phyloP scores from a whole-genome alignment of 2,113 vertebrate species.

The Nansenia antarctica region DNA sequence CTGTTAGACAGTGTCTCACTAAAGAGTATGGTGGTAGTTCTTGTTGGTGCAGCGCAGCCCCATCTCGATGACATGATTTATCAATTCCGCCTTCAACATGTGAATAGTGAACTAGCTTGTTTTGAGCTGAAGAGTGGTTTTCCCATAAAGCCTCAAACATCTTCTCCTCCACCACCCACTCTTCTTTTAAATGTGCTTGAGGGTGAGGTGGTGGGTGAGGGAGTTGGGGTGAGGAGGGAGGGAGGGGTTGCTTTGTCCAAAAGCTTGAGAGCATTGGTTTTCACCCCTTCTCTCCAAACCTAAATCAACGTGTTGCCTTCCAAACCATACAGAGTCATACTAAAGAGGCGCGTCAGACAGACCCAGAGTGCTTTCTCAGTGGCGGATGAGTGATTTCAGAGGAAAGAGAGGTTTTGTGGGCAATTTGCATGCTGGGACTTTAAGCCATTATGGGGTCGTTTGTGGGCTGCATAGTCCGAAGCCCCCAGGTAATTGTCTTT shows the following conservation, averaged over 20 bases:
- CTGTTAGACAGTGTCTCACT: too few relatives aligned
- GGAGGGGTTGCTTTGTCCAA: slow-evolving; percentile 6
- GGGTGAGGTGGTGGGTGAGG: slow-evolving; percentile 9
- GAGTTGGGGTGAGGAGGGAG: slow-evolving; percentile 13
- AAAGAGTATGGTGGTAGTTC: neutral
- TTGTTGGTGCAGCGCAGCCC: too few relatives aligned
- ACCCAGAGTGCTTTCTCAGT: slow-evolving; percentile 65
- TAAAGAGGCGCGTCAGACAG: slow-evolving; percentile 53
- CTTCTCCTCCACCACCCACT: slow-evolving; percentile 7
- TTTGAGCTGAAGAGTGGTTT: neutral
- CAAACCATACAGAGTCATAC: slow-evolving; percentile 62
- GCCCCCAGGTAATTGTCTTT: slow-evolving; percentile 28
- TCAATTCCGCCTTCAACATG: neutral
- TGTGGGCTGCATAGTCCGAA: slow-evolving; percentile 20
- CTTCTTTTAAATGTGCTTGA: slow-evolving; percentile 22
- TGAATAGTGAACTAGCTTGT: neutral
- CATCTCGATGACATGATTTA: neutral
- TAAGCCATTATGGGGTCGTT: slow-evolving; percentile 48
- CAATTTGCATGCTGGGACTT: slow-evolving; percentile 56
- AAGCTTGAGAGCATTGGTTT: slow-evolving; percentile 29
- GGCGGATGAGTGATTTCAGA: slow-evolving; percentile 62
- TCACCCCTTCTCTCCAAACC: slow-evolving; percentile 54
- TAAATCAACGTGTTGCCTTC: slow-evolving; percentile 66
- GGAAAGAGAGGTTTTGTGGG: slow-evolving; percentile 60
- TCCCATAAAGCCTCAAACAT: neutral